phyloP scores from a whole-genome alignment of 2,797 vertebrate genomes.

The Benthosema pterotum region DNA sequence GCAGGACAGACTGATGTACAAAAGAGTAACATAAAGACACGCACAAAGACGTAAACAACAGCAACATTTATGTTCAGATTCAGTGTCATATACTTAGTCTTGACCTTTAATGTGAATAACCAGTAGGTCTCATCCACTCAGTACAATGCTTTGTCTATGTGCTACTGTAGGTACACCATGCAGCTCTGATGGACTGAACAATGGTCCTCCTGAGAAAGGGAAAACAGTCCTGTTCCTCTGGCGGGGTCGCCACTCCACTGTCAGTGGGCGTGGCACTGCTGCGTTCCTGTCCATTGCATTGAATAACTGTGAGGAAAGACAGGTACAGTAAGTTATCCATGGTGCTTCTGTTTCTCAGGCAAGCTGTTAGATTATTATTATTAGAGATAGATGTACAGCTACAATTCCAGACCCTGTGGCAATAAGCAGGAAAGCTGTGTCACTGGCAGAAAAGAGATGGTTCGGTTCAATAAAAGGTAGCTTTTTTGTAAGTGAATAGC shows the following conservation, averaged over 20 bases:
- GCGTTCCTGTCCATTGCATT: constrained; percentile 72
- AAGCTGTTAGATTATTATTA: too few relatives aligned
- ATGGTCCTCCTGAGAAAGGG: constrained; percentile 27
- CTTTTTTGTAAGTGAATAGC: too few relatives aligned
- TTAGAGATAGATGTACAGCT: too few relatives aligned
- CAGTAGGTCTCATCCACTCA: not conserved
- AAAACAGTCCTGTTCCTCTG: constrained; percentile 76
- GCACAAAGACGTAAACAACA: not conserved
- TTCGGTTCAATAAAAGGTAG: too few relatives aligned
- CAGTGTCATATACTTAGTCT: too few relatives aligned
- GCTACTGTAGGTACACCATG: constrained; percentile 37
- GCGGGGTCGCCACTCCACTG: constrained; percentile 72
- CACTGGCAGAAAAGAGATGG: too few relatives aligned
- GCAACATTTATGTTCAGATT: not conserved
- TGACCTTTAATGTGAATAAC: not conserved
- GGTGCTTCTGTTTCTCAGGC: too few relatives aligned
- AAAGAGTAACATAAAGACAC: not conserved
- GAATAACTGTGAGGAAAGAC: constrained; percentile 60
- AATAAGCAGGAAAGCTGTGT: too few relatives aligned
- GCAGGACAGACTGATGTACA: too few relatives aligned
- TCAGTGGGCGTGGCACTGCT: constrained; percentile 69
- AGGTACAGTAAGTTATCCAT: constrained; percentile 48
- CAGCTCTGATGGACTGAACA: constrained; percentile 27
- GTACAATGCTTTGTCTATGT: not conserved
- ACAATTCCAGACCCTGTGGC: too few relatives aligned